Base-by-base conservation (phyloP, 1,140 invertebrate genomes). In the Euwallacea fornicatus region DNA sequence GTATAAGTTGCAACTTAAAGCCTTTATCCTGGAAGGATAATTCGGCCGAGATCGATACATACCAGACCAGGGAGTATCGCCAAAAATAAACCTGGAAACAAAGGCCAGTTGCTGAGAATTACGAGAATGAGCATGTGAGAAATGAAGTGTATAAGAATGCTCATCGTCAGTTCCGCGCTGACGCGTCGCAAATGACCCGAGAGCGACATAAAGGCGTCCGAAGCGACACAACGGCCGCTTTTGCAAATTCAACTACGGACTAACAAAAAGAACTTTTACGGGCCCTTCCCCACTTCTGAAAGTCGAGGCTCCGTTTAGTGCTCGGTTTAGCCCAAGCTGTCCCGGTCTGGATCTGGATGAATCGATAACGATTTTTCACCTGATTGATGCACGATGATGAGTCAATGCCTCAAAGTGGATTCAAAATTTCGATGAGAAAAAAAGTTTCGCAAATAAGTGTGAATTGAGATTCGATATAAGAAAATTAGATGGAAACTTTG, bases 101-200 rank as follows among this genome's bases (percentile, higher is more conserved):
- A 61, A 61, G 42, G 59, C 41, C 55, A 60, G 55, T 60, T 60
- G 67, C 60, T 62, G 67, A 69, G 60, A 62, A 69, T 62, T 62
- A 69, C 54, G 60, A 70, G 69, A 71, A 75, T 66, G 75, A 73
- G 67, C 73, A 71, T 70, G 70, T 59, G 64, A 61, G 67, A 75
- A 78, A 70, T 76, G 74, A 74, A 76, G 73, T 74, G 76, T 74
- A 76, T 72, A 78, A 78, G 76, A 78, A 78, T 78, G 75, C 72
- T 75, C 76, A 76, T 77, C 75, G 72, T 75, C 77, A 76, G 73
- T 78, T 78, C 76, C 76, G 65, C 58, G 71, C 75, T 75, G 73
- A 75, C 75, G 76, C 76, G 75, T 76, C 74, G 70, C 76, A 77
- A 78, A 78, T 78, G 77, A 77, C 71, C 69, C 74, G 75, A 71